These are phyloP conservation scores for Fulmarus glacialis DNA, from an alignment of 2,113 vertebrate species.

Conservation along the genomic window DNA sequence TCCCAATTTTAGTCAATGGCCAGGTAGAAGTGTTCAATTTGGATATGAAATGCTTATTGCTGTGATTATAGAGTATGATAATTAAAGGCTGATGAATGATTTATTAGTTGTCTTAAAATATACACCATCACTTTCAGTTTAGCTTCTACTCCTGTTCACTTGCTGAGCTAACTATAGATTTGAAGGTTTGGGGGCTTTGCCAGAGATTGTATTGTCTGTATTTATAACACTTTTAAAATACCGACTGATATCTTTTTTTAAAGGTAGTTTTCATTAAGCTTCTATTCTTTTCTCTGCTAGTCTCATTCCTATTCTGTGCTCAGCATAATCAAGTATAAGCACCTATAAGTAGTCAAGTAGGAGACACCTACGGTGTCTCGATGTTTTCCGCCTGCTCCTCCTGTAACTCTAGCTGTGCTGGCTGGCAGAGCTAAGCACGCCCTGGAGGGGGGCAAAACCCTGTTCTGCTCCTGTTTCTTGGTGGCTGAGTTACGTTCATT, in stretches of 20 bases:
- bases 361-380: fast-evolving
- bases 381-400: neutral
- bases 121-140: neutral
- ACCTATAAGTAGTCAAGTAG: neutral
- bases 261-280: neutral
- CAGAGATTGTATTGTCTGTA: neutral
- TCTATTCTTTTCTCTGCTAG: neutral
- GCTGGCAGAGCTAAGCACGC: neutral
- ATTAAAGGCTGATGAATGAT: conserved; percentile 66
- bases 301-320: neutral
- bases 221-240: neutral
- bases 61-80: conserved; percentile 46
- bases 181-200: neutral
- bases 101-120: conserved; percentile 57
- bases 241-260: too few relatives aligned
- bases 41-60: conserved; percentile 35
- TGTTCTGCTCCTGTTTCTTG: neutral
- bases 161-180: conserved; percentile 34
- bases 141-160: neutral
- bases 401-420: neutral
- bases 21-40: conserved; percentile 60
- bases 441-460: neutral
- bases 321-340: neutral
- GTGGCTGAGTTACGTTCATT: fast-evolving
- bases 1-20: conserved; percentile 57